These are phyloP conservation scores for Salarias fasciatus DNA, from an alignment of 2,797 vertebrate genomes.

Conservation along the genomic window DNA sequence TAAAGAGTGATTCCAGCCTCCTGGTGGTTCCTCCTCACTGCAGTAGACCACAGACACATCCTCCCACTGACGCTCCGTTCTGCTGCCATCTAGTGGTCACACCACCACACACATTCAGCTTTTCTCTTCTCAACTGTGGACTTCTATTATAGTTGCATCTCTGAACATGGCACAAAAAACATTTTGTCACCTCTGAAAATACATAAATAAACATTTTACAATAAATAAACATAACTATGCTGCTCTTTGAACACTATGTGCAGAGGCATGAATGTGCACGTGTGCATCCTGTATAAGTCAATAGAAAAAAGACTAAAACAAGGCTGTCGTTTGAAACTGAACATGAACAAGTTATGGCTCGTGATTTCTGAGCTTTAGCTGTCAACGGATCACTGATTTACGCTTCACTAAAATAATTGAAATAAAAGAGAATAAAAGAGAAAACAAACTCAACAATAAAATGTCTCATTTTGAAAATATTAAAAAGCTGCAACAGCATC, in stretches of 20 bases:
- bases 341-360: constrained; percentile 31
- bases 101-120: constrained; percentile 40
- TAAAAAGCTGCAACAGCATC: neutral
- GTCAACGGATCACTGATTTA: constrained; percentile 4
- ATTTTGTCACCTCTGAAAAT: constrained; percentile 40
- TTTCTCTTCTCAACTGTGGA: constrained; percentile 18
- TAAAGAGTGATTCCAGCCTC: constrained; percentile 46
- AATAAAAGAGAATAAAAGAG: constrained; percentile 4
- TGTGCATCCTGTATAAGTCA: constrained; percentile 19
- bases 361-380: constrained; percentile 2
- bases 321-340: constrained; percentile 28
- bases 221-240: constrained; percentile 68
- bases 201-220: constrained; percentile 71
- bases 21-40: constrained; percentile 18
- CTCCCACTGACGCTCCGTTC: constrained; percentile 19
- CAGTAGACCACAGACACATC: constrained; percentile 15
- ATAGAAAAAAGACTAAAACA: constrained; percentile 37
- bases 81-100: constrained; percentile 54
- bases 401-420: constrained; percentile 21
- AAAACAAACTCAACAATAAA: neutral
- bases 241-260: constrained; percentile 42
- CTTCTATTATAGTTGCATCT: constrained; percentile 38
- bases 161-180: constrained; percentile 56
- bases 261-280: constrained; percentile 48
- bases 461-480: constrained; percentile 20